Base-by-base conservation (phyloP, 2,888 invertebrate genomes). In the Teinopalpus imperialis region DNA sequence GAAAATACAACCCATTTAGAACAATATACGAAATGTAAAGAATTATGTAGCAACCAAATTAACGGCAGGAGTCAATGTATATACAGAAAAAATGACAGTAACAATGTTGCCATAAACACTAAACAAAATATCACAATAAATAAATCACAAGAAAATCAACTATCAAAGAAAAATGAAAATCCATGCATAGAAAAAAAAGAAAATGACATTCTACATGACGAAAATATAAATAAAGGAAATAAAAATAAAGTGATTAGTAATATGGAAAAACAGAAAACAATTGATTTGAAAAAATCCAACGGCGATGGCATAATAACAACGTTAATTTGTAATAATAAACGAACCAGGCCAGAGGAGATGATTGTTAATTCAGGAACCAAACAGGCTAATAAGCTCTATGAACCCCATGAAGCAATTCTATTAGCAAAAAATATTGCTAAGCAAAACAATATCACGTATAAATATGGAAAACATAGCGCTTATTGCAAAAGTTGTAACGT, bases 401-500 rank as follows among this genome's bases (percentile, higher is more conserved):
- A 3, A 10, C 34, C n/a, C 42, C 49, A 9, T 7, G 16, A 10
- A 40, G 43, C 31, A 39, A 43, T 21, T 31, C 18, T 4, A 26
- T 34, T 37, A 53, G 52, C 18, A 44, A 43, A 18, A 1, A 23
- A 21, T 3, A 65, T 58, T 39, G 68, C 69, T 0, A 58, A 57
- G 31, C 43, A 42, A 1, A 58, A 71, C 40, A 34, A 59, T 8
- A 23, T 71, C 0, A 56, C 56, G n/a, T 64, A 59, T 47, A 61
- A 61, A 12, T 12, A 52, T 18, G 43, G 49, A n/a, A 53, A 50
- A 1, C 29, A 43, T 1, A 55, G 53, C 31, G 63, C 63, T 8
- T 63, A 52, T 21, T 71, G 69, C 32, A 55, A 51, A 9, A 20
- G 44, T 8, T 71, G 69, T 49, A 42, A 57, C 23, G 53, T 56